Percentiles rank a stretch among this genome's conserved stretches.
Evolutionary conservation across 2,888 invertebrate species (phyloP).

Genomic region (Bhutanitis thaidina): DNA sequence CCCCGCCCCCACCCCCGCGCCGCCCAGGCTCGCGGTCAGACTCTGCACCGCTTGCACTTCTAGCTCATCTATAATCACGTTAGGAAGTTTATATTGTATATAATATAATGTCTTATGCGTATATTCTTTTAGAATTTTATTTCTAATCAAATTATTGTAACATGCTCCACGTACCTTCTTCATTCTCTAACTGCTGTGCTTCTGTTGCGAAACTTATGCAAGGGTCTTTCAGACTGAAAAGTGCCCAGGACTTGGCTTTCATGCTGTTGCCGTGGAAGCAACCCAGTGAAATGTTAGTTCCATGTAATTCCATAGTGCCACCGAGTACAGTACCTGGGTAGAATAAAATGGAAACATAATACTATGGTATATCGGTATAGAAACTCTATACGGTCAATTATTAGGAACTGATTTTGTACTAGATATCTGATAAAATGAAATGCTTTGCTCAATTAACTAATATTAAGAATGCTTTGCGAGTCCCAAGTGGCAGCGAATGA

Average conservation of each 20-base stretch:
- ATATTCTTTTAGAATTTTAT: background rate
- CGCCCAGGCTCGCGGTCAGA: conserved; percentile 91
- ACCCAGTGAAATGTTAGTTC: conserved; percentile 94
- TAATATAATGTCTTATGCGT: no score
- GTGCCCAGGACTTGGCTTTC: conserved; percentile 96
- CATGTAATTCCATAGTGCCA: conserved; percentile 93
- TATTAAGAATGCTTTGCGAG: no score
- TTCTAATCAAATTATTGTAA: no score
- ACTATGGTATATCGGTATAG: no score
- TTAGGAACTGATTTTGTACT: no score
- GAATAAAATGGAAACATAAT: background rate
- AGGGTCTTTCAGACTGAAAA: conserved; percentile 95
- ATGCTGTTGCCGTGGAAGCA: conserved; percentile 99
- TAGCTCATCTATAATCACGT: conserved; percentile 60
- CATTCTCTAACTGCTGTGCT: conserved; percentile 90
- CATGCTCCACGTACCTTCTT: conserved; percentile 69
- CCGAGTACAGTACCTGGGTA: conserved; percentile 88
- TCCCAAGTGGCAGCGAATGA: no score
- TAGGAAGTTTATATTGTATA: no score
- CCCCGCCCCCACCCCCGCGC: conserved; percentile 48
- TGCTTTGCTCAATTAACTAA: no score
- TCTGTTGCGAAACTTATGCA: conserved; percentile 96
- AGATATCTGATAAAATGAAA: no score
- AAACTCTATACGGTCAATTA: no score
- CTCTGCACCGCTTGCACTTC: conserved; percentile 94